A percentile compares a stretch with the other conserved stretches of the same genome.
phyloP scores from a whole-genome alignment of 2,113 vertebrate species.

The Condylura cristata region DNA sequence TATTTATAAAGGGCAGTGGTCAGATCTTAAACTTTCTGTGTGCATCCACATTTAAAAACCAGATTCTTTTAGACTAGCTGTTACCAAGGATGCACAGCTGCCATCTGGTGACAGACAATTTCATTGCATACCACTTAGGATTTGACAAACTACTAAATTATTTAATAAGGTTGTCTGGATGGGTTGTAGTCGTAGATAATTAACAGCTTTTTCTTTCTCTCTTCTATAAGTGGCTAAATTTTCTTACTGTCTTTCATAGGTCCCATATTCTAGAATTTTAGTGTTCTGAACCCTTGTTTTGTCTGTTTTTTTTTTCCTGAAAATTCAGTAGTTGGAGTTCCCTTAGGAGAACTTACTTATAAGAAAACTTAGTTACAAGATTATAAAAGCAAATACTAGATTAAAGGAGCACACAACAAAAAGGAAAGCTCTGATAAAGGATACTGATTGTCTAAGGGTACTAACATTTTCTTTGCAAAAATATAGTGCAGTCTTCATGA shows the following conservation, averaged over 20 bases:
- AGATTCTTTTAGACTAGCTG: not conserved
- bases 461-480: not conserved
- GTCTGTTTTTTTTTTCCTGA: conserved; percentile 4
- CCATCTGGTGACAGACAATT: not conserved
- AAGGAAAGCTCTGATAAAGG: not conserved
- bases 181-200: not conserved
- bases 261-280: not conserved
- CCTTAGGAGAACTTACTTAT: not conserved
- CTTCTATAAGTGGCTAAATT: not conserved
- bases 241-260: not conserved
- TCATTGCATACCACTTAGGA: not conserved
- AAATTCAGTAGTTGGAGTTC: not conserved
- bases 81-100: not conserved
- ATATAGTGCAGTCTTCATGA: not conserved
- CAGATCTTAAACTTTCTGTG: not conserved
- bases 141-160: not conserved
- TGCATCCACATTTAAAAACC: not conserved
- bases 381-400: not conserved
- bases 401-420: not conserved
- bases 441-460: not conserved
- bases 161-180: not conserved
- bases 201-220: not conserved
- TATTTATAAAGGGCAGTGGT: not conserved
- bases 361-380: not conserved
- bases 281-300: not conserved